These are phyloP conservation scores for Pyxicephalus adspersus DNA, from an alignment of 2,113 vertebrate species.

Conservation along the genomic window DNA sequence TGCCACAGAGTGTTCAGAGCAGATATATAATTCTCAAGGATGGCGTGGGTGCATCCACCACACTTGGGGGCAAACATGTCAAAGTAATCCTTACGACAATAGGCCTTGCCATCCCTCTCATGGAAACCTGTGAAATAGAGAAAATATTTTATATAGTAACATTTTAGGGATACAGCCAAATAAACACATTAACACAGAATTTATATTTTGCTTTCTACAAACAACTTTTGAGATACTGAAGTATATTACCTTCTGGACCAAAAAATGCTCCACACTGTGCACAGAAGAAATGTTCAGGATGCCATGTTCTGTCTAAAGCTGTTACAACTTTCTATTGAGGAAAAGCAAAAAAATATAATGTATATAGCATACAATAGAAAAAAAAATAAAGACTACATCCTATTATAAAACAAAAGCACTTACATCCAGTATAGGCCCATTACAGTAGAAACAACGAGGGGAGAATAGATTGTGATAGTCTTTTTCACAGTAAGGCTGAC, in stretches of 20 bases:
- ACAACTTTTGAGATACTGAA: background rate
- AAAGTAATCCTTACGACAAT: constrained; percentile 97
- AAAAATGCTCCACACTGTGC: constrained; percentile 98
- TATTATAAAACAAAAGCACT: constrained; percentile 64
- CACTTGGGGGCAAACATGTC: constrained; percentile 98
- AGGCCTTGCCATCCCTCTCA: constrained; percentile 97
- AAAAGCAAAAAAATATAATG: background rate
- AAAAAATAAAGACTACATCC: background rate
- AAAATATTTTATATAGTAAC: background rate
- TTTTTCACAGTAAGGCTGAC: constrained; percentile 96
- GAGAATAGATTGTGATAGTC: constrained; percentile 98
- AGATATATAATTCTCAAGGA: constrained; percentile 98
- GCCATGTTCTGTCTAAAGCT: constrained; percentile 95
- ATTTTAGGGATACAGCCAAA: background rate
- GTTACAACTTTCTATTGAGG: constrained; percentile 93
- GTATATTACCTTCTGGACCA: constrained; percentile 84
- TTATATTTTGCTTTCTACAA: background rate
- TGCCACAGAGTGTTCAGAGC: constrained; percentile 96
- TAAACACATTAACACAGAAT: background rate
- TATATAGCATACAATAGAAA: background rate
- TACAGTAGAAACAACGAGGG: constrained; percentile 96
- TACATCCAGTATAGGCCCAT: constrained; percentile 95
- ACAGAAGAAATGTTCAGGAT: constrained; percentile 98
- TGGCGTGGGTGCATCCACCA: constrained; percentile 93
- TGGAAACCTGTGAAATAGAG: constrained; percentile 83